Base-by-base conservation (phyloP, 2,113 vertebrate genomes). In the Melospiza melodia region DNA sequence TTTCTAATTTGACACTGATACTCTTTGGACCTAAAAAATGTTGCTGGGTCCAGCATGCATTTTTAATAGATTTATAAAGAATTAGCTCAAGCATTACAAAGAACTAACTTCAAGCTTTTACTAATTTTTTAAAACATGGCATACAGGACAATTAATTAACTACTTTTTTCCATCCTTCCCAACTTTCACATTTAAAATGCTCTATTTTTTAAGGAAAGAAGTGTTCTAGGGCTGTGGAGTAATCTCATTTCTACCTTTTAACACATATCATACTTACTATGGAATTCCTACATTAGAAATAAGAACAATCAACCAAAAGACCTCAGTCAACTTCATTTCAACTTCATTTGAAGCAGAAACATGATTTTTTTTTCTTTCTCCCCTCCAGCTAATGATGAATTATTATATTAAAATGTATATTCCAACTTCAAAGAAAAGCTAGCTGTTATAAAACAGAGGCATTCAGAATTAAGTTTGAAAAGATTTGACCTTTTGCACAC, bases 401-500 rank as follows among this genome's bases (percentile, higher is more conserved):
- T 96, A 96, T 93, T 74, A 61, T 84, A 95, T 86, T 86, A 90
- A 95, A 48, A 85, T 80, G 92, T 33, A 90, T 84, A 55, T 63
- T 86, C 39, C 20, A 63, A 25, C 88, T 95, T 81, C 91, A 92
- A 94, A 94, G 81, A 69, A 92, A 89, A 91, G 52, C 51, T 43
- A 51, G 80, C 63, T 92, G 82, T 89, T 95, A 69, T 33, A 88
- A 96, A 97, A 91, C 1, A 0, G 46, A 66, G 87, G 76, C 69
- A 5, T 93, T 93, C 84, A 93, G 97, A 93, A 92, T 83, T 74
- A 62, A 87, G 77, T 91, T 83, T 81, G 81, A 91, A 94, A 94
- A 96, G 90, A 97, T 87, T 37, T 83, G 73, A 96, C 95, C 81
- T 97, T 96, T 88, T 92, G 88, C 78, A 90, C 76, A 95, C 83